Evolutionary conservation across 1,140 invertebrate species (phyloP).

Genomic region (Drosophila arawakana): DNA sequence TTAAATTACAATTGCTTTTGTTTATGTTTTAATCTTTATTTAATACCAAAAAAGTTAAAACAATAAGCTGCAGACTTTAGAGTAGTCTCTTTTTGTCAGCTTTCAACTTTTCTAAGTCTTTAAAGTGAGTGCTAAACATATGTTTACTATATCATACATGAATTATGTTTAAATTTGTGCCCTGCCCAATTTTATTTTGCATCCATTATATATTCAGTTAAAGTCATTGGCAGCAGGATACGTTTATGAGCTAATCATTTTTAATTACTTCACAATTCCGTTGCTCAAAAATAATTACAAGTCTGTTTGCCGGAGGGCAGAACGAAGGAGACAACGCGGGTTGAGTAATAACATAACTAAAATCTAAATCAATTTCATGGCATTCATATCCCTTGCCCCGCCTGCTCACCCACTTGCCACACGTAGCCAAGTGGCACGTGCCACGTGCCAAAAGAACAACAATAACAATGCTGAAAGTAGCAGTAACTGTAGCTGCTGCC

Average conservation of each 20-base stretch:
- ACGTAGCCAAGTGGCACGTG: slow-evolving; percentile 51
- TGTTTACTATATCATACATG: too few species aligned
- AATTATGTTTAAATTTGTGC: too few species aligned
- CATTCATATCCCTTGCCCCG: slow-evolving; percentile 21
- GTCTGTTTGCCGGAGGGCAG: slow-evolving; percentile 4
- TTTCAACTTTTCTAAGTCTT: too few species aligned
- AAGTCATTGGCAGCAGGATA: slow-evolving; percentile 45
- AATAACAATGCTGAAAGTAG: slow-evolving; percentile 27
- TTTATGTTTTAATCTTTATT: too few species aligned
- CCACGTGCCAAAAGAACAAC: slow-evolving; percentile 70
- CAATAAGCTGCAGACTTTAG: too few species aligned
- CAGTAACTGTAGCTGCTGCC: slow-evolving; percentile 34
- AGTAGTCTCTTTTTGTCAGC: too few species aligned
- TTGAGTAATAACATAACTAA: slow-evolving; percentile 62
- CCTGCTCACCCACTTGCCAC: slow-evolving; percentile 19
- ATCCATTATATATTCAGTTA: slow-evolving; percentile 41
- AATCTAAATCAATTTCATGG: slow-evolving; percentile 75
- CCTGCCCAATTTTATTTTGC: background rate
- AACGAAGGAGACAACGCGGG: slow-evolving; percentile 4
- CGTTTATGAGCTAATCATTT: slow-evolving; percentile 76
- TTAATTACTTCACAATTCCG: slow-evolving; percentile 70
- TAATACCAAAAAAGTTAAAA: too few species aligned
- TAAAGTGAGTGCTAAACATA: too few species aligned
- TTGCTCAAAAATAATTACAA: slow-evolving; percentile 66
- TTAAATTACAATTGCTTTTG: too few species aligned